Evolutionary conservation across 2,888 invertebrate species (phyloP).

Genomic region (Cremastinae sp.): DNA sequence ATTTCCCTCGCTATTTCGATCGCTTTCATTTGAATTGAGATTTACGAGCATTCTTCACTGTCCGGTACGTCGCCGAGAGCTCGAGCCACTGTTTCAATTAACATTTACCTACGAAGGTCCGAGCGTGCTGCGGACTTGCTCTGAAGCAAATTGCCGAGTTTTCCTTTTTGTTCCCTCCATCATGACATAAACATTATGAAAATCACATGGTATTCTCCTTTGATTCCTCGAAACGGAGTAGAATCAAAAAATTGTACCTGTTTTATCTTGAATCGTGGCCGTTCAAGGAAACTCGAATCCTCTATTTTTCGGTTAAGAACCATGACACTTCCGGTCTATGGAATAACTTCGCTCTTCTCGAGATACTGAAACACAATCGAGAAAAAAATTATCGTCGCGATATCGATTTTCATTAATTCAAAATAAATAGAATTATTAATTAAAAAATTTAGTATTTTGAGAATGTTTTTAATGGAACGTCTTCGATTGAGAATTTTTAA

Average conservation of each 20-base stretch:
- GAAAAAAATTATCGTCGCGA: background rate
- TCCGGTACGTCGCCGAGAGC: conserved; percentile 35
- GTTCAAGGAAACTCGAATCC: conserved; percentile 56
- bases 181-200: background rate
- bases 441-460: background rate
- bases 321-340: conserved; percentile 61
- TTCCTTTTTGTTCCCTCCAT: background rate
- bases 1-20: background rate
- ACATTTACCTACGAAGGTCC: conserved; percentile 57
- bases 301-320: conserved; percentile 63
- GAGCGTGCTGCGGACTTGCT: conserved; percentile 37
- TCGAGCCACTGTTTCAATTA: conserved; percentile 53
- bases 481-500: too few relatives aligned
- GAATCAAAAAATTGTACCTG: conserved; percentile 51
- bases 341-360: conserved; percentile 32
- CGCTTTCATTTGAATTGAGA: background rate
- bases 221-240: background rate
- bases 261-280: conserved; percentile 65
- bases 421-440: background rate
- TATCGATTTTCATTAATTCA: background rate
- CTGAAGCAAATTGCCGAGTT: conserved; percentile 13
- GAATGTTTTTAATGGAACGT: too few relatives aligned
- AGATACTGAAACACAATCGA: conserved; percentile 43
- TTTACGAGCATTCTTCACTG: conserved; percentile 35
- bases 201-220: background rate